Conservation (phyloP, 1,140 invertebrate genomes). For the Drosophila melanica region DNA sequence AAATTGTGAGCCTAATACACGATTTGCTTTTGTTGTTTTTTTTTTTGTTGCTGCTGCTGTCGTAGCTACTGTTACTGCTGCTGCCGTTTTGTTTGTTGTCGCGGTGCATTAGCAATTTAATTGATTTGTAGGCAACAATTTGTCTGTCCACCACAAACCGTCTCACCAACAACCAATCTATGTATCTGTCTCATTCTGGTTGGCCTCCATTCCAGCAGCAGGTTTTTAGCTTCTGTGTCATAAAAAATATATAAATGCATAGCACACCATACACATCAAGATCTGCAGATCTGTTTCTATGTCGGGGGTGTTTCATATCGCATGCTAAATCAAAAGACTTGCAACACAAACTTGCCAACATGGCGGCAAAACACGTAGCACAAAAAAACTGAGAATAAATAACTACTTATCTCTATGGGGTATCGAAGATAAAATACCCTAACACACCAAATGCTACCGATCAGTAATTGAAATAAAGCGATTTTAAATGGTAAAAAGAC, state of each 20-base stretch:
- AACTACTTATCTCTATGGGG: not conserved
- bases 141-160: slow-evolving; percentile 60
- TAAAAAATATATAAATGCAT: slow-evolving; percentile 17
- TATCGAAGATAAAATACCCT: not conserved
- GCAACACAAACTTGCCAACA: slow-evolving; percentile 44
- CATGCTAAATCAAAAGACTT: slow-evolving; percentile 28
- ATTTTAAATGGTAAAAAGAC: too few species aligned
- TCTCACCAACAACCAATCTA: not conserved
- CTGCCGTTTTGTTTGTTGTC: slow-evolving; percentile 75
- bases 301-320: slow-evolving; percentile 43
- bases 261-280: slow-evolving; percentile 14
- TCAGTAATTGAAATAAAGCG: too few species aligned
- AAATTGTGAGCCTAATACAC: slow-evolving; percentile 74
- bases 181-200: slow-evolving; percentile 10
- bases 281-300: slow-evolving; percentile 15
- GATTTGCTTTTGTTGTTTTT: slow-evolving; percentile 41
- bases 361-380: slow-evolving; percentile 45
- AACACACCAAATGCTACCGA: too few species aligned
- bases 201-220: slow-evolving; percentile 57
- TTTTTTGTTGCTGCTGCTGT: slow-evolving; percentile 27
- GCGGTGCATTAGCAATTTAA: slow-evolving; percentile 79
- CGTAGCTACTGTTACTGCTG: slow-evolving; percentile 40
- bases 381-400: not conserved
- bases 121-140: slow-evolving; percentile 82
- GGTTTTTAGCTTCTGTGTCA: slow-evolving; percentile 23